A percentile compares a stretch with the other conserved stretches of the same genome.
phyloP scores from a whole-genome alignment of 2,888 invertebrate species.

The Plutella xylostella region DNA sequence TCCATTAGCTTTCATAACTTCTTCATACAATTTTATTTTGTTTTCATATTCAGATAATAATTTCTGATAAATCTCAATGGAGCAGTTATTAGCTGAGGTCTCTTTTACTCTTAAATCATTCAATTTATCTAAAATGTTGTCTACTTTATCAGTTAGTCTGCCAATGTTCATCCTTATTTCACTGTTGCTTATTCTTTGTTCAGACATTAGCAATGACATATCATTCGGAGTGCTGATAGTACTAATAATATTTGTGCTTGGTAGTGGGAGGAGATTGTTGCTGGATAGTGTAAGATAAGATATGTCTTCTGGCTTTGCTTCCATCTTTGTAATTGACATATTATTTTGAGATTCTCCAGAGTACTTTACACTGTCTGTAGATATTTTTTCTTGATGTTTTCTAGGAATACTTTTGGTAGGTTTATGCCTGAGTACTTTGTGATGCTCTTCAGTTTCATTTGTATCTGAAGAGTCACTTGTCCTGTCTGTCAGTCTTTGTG shows the following conservation, averaged over 20 bases:
- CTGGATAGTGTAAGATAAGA: slow-evolving; percentile 22
- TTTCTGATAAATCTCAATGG: slow-evolving; percentile 41
- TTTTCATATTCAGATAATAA: slow-evolving; percentile 50
- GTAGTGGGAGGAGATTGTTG: slow-evolving; percentile 35
- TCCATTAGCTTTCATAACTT: slow-evolving; percentile 29
- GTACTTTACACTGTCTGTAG: slow-evolving; percentile 23
- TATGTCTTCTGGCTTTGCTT: slow-evolving; percentile 20
- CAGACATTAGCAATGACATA: slow-evolving; percentile 37
- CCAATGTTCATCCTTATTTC: slow-evolving; percentile 52
- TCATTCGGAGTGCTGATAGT: slow-evolving; percentile 26
- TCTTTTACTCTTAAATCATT: slow-evolving; percentile 25
- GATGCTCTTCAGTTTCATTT: slow-evolving; percentile 28
- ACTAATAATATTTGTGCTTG: slow-evolving; percentile 24
- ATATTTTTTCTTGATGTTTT: slow-evolving; percentile 26
- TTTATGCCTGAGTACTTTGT: slow-evolving; percentile 38
- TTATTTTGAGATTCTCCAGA: slow-evolving; percentile 16
- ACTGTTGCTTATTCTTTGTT: slow-evolving; percentile 52
- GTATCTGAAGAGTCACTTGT: slow-evolving; percentile 51
- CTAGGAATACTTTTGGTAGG: slow-evolving; percentile 28
- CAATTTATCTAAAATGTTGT: slow-evolving; percentile 36
- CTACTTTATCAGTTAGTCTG: slow-evolving; percentile 47
- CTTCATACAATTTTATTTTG: slow-evolving; percentile 50
- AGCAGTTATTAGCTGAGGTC: slow-evolving; percentile 23
- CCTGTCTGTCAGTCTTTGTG: slow-evolving; percentile 24
- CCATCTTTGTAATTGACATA: slow-evolving; percentile 20